Base-by-base conservation (phyloP, 2,113 vertebrate species). In the Syngnathus scovelli region DNA sequence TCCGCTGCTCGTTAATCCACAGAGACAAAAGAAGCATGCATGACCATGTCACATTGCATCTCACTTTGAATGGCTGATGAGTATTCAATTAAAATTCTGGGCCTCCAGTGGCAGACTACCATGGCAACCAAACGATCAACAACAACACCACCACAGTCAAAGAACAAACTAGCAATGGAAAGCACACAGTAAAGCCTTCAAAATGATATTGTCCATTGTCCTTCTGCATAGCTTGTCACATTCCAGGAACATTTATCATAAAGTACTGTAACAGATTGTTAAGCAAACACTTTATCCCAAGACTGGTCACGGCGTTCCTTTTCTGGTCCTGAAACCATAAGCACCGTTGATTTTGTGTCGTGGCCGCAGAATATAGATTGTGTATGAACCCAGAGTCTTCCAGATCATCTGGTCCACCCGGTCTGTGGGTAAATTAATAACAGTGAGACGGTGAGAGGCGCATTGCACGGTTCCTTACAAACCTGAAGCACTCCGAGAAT, bases 391-490 rank as follows among this genome's bases (percentile, higher is more conserved):
- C 61, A 44, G 52, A 23, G 48, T 66, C 52, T 65, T 70, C 61
- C 23, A 10, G 27, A 74, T 51, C 43, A 71, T 78, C 79, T 84
- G 75, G 82, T 83, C 77, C 41, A 46, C 48, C 77, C 64, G 58
- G 82, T 89, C 63, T 65, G 64, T 18, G 77, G 78, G 60, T 56
- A 79, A 81, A 77, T 33, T 68, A 68, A 76, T 78, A 74, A 80
- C 78, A 74, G 10, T 54, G 27, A 33, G 27, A 3, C 65, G 16
- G 18, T 63, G 48, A 70, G 44, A 76, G 61, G 71, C 7, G 56
- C 52, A 38, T 70, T 66, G 39, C 63, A 64, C 59, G 37, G 55
- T 63, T n/a, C 39, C 58, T 67, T 62, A 61, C 49, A 64, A 73
- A 69, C 68, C 43, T 58, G 16, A 64, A 75, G 68, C 16, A 6